Base-by-base conservation (phyloP, 2,888 invertebrate genomes). In the Sinodicranocentrus sp. region DNA sequence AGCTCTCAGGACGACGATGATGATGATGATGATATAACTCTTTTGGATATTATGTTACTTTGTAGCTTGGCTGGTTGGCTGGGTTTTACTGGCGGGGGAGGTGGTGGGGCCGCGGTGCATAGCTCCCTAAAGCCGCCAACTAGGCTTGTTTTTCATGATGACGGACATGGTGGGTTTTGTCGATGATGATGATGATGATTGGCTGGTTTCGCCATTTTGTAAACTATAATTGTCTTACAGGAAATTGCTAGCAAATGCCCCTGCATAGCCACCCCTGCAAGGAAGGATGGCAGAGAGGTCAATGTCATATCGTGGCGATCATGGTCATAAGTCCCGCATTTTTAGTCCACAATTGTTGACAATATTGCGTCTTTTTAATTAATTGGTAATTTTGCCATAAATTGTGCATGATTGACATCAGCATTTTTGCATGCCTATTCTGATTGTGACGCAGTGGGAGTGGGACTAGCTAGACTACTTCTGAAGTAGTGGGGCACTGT, bases 41-140 rank as follows among this genome's bases (percentile, higher is more conserved):
- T 63, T 73, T 73, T 63, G 73, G 61, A 72, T 59, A 70, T 73
- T 72, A 59, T 72, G 72, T 57, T 72, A 59, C 43, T 59, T 72
- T 72, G 28, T 59, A 39, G 59, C 39, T 57, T 70, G 23, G 59
- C 26, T 59, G 26, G 57, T 23, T 72, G 19, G 59, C 21, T 44
- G 72, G 57, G 21, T 57, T 72, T 54, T 39, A 15, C 10, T 13
- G 59, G 57, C 54, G 59, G 26, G 72, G 57, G 59, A 57, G 43
- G 48, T 25, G 70, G 39, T 59, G 57, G 39, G 59, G 70, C 28
- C 28, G 28, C 26, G 23, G 54, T 26, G 25, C 25, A 59, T 23
- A 23, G 59, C 26, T 23, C 59, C 59, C 59, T 23, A 59, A 59
- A 59, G 59, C 59, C 23, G 13, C 39, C 39, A 39, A 13, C 39